phyloP scores from a whole-genome alignment of 2,888 invertebrate genomes.

The Phytoseiulus persimilis region DNA sequence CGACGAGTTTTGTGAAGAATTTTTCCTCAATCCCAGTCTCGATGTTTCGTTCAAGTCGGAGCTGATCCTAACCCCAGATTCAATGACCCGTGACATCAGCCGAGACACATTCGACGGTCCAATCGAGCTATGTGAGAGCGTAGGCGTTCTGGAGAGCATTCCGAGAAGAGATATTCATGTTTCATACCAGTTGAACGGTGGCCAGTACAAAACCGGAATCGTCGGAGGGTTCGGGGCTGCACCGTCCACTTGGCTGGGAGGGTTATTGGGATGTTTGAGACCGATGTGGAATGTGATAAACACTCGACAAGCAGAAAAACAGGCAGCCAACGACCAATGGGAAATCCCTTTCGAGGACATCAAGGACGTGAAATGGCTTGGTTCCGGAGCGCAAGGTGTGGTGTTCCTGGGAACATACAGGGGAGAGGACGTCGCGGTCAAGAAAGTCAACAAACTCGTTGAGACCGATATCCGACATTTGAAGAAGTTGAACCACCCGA shows the following conservation, averaged over 20 bases:
- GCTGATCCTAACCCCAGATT: conserved; percentile 27
- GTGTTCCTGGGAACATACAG: conserved; percentile 76
- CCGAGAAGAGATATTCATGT: conserved; percentile 23
- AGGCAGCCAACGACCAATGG: conserved; percentile 66
- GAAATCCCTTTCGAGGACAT: conserved; percentile 87
- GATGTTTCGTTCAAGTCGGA: conserved; percentile 27
- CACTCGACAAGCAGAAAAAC: conserved; percentile 51
- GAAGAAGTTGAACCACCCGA: conserved; percentile 56
- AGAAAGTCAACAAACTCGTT: conserved; percentile 81
- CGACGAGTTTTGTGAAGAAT: conserved; percentile 12
- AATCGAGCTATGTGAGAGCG: neutral
- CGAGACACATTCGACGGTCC: conserved; percentile 6
- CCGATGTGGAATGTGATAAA: conserved; percentile 80
- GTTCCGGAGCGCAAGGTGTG: conserved; percentile 90
- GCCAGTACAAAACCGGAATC: conserved; percentile 24
- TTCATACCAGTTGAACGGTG: conserved; percentile 31
- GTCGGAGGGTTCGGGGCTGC: conserved; percentile 41
- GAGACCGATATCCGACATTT: conserved; percentile 63
- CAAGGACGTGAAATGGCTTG: conserved; percentile 77
- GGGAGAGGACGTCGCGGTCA: conserved; percentile 81
- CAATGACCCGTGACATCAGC: conserved; percentile 6
- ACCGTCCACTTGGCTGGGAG: conserved; percentile 63
- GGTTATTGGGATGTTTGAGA: conserved; percentile 75
- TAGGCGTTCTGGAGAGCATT: neutral
- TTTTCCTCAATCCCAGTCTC: conserved; percentile 24